Evolutionary conservation across 2,797 vertebrate species (phyloP).

Genomic region (Sebastes matsubarae): DNA sequence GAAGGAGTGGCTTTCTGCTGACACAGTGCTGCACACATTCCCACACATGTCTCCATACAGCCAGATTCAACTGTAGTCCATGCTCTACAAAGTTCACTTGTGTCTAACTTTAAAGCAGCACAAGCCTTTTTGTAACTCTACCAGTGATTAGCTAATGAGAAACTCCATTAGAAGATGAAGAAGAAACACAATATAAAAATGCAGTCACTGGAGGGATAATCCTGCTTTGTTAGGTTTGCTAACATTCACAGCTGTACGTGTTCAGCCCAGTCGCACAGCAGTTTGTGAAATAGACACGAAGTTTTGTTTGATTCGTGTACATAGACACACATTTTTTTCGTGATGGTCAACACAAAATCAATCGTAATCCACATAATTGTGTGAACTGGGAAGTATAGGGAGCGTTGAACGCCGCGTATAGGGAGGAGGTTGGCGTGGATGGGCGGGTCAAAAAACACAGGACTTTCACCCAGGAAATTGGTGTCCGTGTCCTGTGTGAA

Average conservation of each 20-base stretch:
- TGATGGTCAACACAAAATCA: too few species aligned
- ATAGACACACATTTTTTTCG: too few species aligned
- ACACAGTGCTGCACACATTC: slow-evolving; percentile 45
- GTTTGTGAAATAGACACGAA: too few species aligned
- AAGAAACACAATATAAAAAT: background rate
- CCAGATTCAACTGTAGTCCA: slow-evolving; percentile 12
- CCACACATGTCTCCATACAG: slow-evolving; percentile 39
- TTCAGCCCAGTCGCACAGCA: too few species aligned
- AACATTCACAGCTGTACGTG: background rate
- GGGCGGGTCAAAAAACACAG: too few species aligned
- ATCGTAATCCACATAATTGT: too few species aligned
- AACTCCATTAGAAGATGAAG: background rate
- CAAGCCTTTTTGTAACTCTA: background rate
- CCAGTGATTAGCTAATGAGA: background rate
- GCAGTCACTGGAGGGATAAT: background rate
- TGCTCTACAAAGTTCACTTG: background rate
- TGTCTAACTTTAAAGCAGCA: background rate
- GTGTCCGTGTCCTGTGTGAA: too few species aligned
- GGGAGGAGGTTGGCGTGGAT: too few species aligned
- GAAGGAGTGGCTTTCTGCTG: slow-evolving; percentile 67
- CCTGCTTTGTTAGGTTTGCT: background rate
- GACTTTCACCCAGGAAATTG: too few species aligned
- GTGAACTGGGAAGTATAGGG: too few species aligned
- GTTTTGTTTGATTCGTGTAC: too few species aligned
- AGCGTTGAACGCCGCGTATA: too few species aligned